A percentile compares a stretch with the other conserved stretches of the same genome.
These are phyloP conservation scores for Sardina pilchardus DNA, from an alignment of 2,113 vertebrate species.

Conservation along the genomic window DNA sequence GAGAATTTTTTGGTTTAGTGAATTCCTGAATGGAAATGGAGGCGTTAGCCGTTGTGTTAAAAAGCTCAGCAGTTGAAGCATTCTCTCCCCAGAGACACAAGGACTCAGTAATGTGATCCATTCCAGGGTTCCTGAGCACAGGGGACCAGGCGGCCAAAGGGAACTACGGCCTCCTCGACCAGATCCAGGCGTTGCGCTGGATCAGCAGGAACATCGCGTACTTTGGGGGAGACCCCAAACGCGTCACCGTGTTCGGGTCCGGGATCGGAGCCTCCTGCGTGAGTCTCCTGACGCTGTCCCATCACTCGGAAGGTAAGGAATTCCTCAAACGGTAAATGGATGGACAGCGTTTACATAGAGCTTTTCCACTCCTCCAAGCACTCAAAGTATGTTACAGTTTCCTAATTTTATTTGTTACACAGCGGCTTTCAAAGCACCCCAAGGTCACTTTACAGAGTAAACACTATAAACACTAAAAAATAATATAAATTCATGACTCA, in stretches of 20 bases:
- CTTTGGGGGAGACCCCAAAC: conserved; percentile 91
- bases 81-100: background rate
- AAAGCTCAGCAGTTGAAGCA: background rate
- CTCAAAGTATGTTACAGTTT: too few relatives aligned
- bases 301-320: conserved; percentile 92
- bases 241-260: conserved; percentile 93
- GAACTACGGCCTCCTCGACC: conserved; percentile 95
- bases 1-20: background rate
- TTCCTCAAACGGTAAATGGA: background rate
- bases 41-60: background rate
- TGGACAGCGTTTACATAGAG: too few relatives aligned
- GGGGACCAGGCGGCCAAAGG: conserved; percentile 98
- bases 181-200: conserved; percentile 97
- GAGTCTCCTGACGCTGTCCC: conserved; percentile 93
- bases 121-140: conserved; percentile 91
- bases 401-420: too few relatives aligned
- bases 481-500: too few relatives aligned
- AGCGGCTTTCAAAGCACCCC: too few relatives aligned
- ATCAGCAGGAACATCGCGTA: conserved; percentile 96
- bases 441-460: too few relatives aligned
- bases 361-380: too few relatives aligned
- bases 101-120: conserved; percentile 36
- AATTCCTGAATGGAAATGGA: background rate
- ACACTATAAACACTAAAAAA: too few relatives aligned
- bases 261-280: conserved; percentile 81